These are phyloP conservation scores for Centropristis striata DNA, from an alignment of 2,113 vertebrate genomes.

Conservation along the genomic window DNA sequence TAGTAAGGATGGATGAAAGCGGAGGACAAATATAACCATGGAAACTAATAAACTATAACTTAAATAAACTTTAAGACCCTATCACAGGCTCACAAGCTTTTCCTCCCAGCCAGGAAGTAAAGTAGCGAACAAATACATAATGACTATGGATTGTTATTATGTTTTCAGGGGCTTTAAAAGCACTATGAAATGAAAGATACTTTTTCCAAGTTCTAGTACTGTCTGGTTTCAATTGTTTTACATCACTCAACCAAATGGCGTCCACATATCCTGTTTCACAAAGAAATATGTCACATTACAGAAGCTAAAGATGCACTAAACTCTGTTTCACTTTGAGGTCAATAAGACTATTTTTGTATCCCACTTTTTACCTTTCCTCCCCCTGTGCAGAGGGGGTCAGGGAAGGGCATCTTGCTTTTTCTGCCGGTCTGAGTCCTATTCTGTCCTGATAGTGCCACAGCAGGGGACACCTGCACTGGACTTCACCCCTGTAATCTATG, in stretches of 20 bases:
- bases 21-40: background rate
- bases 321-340: background rate
- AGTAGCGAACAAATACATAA: background rate
- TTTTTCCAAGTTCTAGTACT: too few species aligned
- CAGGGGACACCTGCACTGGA: conserved; percentile 4
- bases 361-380: background rate
- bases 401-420: background rate
- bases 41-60: background rate
- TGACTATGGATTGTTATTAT: background rate
- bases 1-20: background rate
- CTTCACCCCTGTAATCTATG: background rate
- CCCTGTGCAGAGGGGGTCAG: background rate
- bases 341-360: background rate
- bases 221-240: too few species aligned
- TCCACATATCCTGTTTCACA: too few species aligned
- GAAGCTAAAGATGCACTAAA: background rate
- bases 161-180: background rate
- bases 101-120: background rate
- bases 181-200: too few species aligned
- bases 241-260: too few species aligned
- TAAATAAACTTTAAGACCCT: background rate
- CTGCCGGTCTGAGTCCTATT: background rate
- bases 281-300: background rate
- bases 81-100: background rate
- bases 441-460: background rate